Conservation (phyloP, 2,113 vertebrate species). For the Anhinga rufa region DNA sequence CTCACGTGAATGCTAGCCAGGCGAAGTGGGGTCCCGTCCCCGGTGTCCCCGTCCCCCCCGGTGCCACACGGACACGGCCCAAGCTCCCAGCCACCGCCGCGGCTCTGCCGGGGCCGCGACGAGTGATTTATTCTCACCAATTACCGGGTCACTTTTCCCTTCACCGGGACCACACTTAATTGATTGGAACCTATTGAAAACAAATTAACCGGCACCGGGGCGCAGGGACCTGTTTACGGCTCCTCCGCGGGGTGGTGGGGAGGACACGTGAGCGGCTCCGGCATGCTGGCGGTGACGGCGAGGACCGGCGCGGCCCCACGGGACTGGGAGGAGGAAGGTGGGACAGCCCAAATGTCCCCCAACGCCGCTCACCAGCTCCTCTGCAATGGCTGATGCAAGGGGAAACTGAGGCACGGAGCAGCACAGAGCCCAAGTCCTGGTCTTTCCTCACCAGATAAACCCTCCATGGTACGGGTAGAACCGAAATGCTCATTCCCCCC, state of each 20-base stretch:
- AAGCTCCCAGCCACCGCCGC: background rate
- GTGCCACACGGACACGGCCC: background rate
- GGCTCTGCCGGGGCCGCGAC: background rate
- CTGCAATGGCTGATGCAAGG: background rate
- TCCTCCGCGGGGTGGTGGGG: background rate
- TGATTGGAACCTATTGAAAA: constrained; percentile 86
- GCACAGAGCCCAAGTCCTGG: background rate
- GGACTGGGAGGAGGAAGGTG: background rate
- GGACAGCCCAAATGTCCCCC: background rate
- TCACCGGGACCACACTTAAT: constrained; percentile 70
- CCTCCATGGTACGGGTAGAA: background rate
- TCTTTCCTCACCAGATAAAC: background rate
- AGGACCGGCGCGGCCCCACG: background rate
- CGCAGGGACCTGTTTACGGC: constrained; percentile 66
- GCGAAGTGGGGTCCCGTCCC: background rate
- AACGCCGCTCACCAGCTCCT: accelerated
- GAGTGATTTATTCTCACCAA: constrained; percentile 81
- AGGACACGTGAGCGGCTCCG: background rate
- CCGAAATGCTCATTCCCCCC: background rate
- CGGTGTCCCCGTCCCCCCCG: background rate
- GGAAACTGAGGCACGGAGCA: background rate
- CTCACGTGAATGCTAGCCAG: accelerated
- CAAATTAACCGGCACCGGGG: constrained; percentile 79
- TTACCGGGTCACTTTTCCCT: constrained; percentile 71
- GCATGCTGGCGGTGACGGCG: background rate